These are phyloP conservation scores for Neosilurus mollespiculum DNA, from an alignment of 2,797 vertebrate genomes.

Conservation along the genomic window DNA sequence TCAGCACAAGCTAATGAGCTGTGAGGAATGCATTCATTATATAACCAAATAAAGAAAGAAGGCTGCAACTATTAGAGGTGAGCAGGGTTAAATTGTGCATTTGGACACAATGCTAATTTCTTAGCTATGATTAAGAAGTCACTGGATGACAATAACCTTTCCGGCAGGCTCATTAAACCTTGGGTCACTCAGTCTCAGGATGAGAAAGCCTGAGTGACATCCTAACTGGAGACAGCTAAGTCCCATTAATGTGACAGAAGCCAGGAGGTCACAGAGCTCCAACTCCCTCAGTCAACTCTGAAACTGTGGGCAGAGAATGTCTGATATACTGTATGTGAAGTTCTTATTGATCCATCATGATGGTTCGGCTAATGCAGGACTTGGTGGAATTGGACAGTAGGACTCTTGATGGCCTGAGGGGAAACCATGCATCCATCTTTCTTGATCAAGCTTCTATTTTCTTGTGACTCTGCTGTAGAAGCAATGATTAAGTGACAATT, in stretches of 20 bases:
- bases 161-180: conserved; percentile 66
- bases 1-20: conserved; percentile 55
- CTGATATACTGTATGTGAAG: conserved; percentile 49
- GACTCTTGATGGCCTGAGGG: conserved; percentile 29
- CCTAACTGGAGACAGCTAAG: conserved; percentile 44
- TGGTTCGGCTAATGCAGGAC: conserved; percentile 18
- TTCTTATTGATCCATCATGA: conserved; percentile 57
- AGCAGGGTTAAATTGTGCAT: conserved; percentile 57
- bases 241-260: conserved; percentile 52
- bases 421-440: conserved; percentile 35
- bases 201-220: conserved; percentile 49
- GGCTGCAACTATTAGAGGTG: conserved; percentile 63
- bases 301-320: conserved; percentile 38
- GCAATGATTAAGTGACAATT: conserved; percentile 37
- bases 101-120: conserved; percentile 69
- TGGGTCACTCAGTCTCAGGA: conserved; percentile 50
- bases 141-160: conserved; percentile 68
- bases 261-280: conserved; percentile 48
- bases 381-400: conserved; percentile 31
- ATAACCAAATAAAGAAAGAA: conserved; percentile 56
- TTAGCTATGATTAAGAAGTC: conserved; percentile 69
- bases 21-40: conserved; percentile 61
- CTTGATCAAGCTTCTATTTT: conserved; percentile 31
- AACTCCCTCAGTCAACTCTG: conserved; percentile 43
- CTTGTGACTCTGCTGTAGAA: conserved; percentile 16